Base-by-base conservation (phyloP, 2,888 invertebrate species). In the Acrocyrtus sp. region DNA sequence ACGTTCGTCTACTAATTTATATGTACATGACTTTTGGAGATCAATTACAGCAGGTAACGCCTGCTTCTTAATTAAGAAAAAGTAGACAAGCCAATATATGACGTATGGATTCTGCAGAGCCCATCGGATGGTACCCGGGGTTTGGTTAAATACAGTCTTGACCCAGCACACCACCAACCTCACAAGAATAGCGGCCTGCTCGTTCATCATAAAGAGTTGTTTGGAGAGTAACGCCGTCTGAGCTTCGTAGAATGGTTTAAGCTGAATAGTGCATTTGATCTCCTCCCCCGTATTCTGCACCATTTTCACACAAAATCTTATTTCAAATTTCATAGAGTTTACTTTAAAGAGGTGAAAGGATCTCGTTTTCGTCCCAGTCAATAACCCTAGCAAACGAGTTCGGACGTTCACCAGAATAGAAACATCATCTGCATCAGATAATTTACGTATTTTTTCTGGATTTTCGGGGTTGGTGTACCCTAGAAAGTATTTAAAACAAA, bases 201-300 rank as follows among this genome's bases (percentile, higher is more conserved):
- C 54, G 34, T 34, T 17, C 54, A 54, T 54, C 29, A 2, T 29
- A 54, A 27, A 54, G 2, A 54, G 5, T 29, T 54, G 54, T 19
- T 54, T 54, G 17, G 29, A 54, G 17, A 54, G 34, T 34, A n/a
- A 29, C 3, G 54, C 54, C 17, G 54, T 54, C 17, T 54, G 54
- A 2, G 54, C 54, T 17, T 27, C 2, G 29, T 27, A 29, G 15
- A 54, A 54, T 10, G 54, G 54, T 12, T 19, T 15, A 12, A 54
- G 17, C 17, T 29, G 27, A 1, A 54, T 3, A 19, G 6, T 17
- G 17, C 29, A 34, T 8, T 54, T 29, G 4, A 54, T 6, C 8
- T n/a, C 29, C 34, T 8, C 54, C 54, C 3, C 19, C 27, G 34
- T 34, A 54, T n/a, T 54, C 21, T 3, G 34, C 34, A 17, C 34